Evolutionary conservation across 1,140 invertebrate species (phyloP).

Genomic region (Heliconius himera): DNA sequence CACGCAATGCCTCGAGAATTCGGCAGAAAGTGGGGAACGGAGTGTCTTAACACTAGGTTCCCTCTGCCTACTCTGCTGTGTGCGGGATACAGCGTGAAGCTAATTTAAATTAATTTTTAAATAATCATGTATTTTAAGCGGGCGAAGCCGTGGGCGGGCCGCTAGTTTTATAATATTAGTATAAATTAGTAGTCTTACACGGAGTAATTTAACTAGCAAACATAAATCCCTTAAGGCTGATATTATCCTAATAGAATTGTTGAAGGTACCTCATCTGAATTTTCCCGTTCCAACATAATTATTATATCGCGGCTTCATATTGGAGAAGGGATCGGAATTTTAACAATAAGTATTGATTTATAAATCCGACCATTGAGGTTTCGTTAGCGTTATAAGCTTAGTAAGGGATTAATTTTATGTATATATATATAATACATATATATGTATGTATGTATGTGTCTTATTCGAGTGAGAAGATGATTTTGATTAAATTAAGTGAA

Average conservation of each 20-base stretch:
- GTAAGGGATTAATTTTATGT: neutral
- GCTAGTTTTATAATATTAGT: too few relatives aligned
- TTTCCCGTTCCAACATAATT: slow-evolving; percentile 12
- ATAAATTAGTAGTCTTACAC: neutral
- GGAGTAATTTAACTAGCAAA: neutral
- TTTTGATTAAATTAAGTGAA: neutral
- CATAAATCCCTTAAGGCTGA: neutral
- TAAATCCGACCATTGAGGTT: slow-evolving; percentile 14
- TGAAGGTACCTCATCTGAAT: neutral
- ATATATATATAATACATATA: too few relatives aligned
- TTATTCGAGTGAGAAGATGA: neutral
- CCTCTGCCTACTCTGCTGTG: too few relatives aligned
- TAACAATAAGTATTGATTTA: slow-evolving; percentile 29
- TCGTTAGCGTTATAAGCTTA: slow-evolving; percentile 8
- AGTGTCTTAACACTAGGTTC: too few relatives aligned
- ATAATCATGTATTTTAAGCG: too few relatives aligned
- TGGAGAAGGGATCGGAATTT: neutral
- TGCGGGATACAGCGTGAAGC: too few relatives aligned
- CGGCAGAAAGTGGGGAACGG: too few relatives aligned
- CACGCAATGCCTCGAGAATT: too few relatives aligned
- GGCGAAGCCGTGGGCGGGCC: too few relatives aligned
- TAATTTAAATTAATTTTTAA: too few relatives aligned
- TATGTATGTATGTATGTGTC: too few relatives aligned
- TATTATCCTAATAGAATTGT: slow-evolving; percentile 9
- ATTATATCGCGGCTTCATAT: slow-evolving; percentile 17